Evolutionary conservation across 2,888 invertebrate genomes (phyloP).

Genomic region (Noctuana brunneofusca): DNA sequence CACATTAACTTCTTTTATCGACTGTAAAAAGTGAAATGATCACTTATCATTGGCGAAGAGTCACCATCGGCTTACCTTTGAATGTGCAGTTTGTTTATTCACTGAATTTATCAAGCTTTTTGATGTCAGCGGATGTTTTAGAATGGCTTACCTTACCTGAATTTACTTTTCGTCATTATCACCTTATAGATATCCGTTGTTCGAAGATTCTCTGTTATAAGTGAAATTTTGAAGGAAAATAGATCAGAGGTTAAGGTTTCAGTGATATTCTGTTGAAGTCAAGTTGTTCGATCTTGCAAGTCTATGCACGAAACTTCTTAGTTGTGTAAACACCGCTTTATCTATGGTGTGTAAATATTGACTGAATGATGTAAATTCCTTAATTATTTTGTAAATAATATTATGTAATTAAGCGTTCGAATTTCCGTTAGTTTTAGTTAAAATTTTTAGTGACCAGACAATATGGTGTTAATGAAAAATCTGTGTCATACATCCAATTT

Average conservation of each 20-base stretch:
- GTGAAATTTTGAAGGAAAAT: too few species aligned
- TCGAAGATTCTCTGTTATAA: too few species aligned
- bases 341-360: conserved; percentile 27
- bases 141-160: too few species aligned
- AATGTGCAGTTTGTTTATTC: too few species aligned
- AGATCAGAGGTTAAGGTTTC: not conserved
- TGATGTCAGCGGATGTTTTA: too few species aligned
- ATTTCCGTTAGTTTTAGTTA: conserved; percentile 31
- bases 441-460: conserved; percentile 22
- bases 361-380: conserved; percentile 23
- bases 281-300: not conserved
- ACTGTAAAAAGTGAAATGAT: too few species aligned
- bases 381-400: conserved; percentile 21
- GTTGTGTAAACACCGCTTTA: not conserved
- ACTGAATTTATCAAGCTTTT: too few species aligned
- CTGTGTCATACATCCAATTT: conserved; percentile 10
- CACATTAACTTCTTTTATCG: not conserved
- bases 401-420: conserved; percentile 19
- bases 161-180: too few species aligned
- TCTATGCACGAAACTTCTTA: not conserved
- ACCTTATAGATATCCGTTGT: too few species aligned
- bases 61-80: too few species aligned
- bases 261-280: not conserved
- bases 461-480: conserved; percentile 21
- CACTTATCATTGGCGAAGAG: too few species aligned